phyloP scores from a whole-genome alignment of 2,113 vertebrate genomes.

The Raphicerus campestris region DNA sequence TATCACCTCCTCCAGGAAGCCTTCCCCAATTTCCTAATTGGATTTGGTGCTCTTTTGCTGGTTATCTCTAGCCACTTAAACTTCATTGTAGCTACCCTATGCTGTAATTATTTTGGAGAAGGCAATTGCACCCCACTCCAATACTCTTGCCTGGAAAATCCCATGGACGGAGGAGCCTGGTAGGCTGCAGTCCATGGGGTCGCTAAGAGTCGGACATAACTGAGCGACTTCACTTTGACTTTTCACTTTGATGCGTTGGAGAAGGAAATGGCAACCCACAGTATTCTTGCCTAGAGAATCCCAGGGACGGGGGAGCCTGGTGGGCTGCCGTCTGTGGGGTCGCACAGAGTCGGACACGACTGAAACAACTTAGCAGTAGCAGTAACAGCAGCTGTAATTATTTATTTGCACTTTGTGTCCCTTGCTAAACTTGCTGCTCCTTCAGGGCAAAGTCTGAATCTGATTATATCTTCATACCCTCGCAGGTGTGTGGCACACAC shows the following conservation, averaged over 20 bases:
- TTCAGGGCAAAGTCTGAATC: background rate
- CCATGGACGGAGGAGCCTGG: no score
- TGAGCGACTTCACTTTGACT: no score
- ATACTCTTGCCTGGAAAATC: no score
- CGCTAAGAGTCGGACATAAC: no score
- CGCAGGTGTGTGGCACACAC: background rate
- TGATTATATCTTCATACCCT: background rate
- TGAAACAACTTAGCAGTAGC: background rate
- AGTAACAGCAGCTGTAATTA: background rate
- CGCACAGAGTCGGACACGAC: no score
- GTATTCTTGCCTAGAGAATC: no score
- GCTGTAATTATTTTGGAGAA: background rate
- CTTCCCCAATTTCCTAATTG: background rate
- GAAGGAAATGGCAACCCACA: no score
- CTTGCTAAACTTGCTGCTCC: background rate
- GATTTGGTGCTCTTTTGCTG: background rate
- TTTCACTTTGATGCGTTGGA: no score
- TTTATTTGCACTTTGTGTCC: background rate
- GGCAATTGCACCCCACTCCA: no score
- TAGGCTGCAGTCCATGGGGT: no score
- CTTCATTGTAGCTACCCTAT: background rate
- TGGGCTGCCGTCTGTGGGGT: no score
- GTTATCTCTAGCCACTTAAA: background rate
- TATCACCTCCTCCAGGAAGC: background rate
- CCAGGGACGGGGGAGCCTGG: no score